Conservation (phyloP, 2,113 vertebrate species). For the Rhinogobius similis region DNA sequence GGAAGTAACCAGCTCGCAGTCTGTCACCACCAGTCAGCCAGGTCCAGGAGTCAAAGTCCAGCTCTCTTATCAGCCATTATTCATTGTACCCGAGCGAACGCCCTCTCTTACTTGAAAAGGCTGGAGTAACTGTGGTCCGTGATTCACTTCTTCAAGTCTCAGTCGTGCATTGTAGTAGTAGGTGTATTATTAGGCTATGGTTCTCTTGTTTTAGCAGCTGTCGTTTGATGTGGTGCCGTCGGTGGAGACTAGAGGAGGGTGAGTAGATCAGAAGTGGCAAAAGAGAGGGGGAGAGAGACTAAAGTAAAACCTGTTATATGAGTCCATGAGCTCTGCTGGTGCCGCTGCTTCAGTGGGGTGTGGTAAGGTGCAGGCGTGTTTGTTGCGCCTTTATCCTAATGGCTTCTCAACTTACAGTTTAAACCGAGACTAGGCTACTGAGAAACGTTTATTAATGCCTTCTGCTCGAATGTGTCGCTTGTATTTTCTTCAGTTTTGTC, state of each 20-base stretch:
- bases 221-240: constrained; percentile 41
- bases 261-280: not conserved
- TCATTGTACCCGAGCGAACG: constrained; percentile 24
- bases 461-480: not conserved
- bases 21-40: not conserved
- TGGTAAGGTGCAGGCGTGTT: constrained; percentile 66
- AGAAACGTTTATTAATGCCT: not conserved
- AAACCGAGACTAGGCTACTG: constrained; percentile 1
- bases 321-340: constrained; percentile 16
- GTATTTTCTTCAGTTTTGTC: not conserved
- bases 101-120: constrained; percentile 23
- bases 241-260: constrained; percentile 14
- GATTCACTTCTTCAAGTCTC: not conserved
- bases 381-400: constrained; percentile 34
- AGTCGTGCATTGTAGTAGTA: not conserved
- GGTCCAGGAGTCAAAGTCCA: constrained; percentile 59
- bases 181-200: constrained; percentile 1
- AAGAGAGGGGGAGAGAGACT: not conserved
- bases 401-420: constrained; percentile 43
- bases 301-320: constrained; percentile 68
- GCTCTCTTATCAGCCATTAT: constrained; percentile 32
- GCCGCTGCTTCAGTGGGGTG: constrained; percentile 44
- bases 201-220: constrained; percentile 25
- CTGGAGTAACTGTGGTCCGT: not conserved
- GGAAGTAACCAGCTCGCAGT: constrained; percentile 48